Percentiles rank a stretch among this genome's conserved stretches.
Conservation (phyloP, 2,797 vertebrate genomes). For the Parauchenoglanis punctatus region DNA sequence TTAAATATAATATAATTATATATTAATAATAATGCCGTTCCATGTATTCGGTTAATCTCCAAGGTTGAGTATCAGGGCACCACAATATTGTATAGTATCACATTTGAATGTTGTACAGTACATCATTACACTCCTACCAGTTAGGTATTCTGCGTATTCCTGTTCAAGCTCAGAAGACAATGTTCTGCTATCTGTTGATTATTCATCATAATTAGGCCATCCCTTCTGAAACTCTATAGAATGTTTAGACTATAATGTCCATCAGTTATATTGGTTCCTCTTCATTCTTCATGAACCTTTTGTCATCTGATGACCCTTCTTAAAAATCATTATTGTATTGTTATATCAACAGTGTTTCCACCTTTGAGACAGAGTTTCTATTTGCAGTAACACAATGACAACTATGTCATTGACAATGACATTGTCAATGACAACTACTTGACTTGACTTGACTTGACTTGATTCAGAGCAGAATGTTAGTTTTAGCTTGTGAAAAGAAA, state of each 20-base stretch:
- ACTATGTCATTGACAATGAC: neutral
- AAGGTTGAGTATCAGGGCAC: neutral
- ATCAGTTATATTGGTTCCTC: slow-evolving; percentile 17
- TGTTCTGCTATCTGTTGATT: neutral
- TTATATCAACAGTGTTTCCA: slow-evolving; percentile 9
- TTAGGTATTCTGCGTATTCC: neutral
- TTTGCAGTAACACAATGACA: neutral
- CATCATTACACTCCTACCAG: neutral
- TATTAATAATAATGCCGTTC: no score
- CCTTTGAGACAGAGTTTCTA: slow-evolving; percentile 5
- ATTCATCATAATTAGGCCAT: neutral
- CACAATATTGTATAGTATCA: neutral
- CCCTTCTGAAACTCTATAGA: neutral
- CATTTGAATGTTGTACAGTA: neutral
- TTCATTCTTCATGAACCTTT: slow-evolving; percentile 17
- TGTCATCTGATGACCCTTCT: slow-evolving; percentile 8
- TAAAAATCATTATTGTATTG: slow-evolving; percentile 12
- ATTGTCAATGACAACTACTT: no score
- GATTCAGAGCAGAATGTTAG: neutral
- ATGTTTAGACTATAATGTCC: neutral
- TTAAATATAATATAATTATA: no score
- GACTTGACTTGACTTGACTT: no score
- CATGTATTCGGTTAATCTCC: no score
- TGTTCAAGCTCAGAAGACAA: neutral
- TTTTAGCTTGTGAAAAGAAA: neutral